phyloP scores from a whole-genome alignment of 1,140 invertebrate genomes.

The Choristoneura fumiferana region DNA sequence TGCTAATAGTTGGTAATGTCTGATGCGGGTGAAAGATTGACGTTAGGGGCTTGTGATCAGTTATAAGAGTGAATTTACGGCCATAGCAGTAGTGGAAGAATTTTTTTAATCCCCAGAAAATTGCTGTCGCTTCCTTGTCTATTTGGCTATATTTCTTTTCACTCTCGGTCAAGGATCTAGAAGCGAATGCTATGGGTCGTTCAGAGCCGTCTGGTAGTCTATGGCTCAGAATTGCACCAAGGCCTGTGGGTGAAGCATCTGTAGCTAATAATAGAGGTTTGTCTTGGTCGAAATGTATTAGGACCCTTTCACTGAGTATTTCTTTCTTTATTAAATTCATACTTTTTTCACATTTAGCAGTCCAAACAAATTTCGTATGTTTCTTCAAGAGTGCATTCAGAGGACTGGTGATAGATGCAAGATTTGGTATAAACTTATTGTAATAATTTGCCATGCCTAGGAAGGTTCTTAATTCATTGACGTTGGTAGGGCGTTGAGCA shows the following conservation, averaged over 20 bases:
- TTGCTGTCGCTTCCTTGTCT: neutral
- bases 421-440: slow-evolving; percentile 39
- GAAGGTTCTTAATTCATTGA: slow-evolving; percentile 38
- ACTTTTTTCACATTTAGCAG: slow-evolving; percentile 29
- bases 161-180: neutral
- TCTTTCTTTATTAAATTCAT: slow-evolving; percentile 35
- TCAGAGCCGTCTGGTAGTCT: slow-evolving; percentile 13
- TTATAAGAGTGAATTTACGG: slow-evolving; percentile 57
- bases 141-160: slow-evolving; percentile 3
- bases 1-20: slow-evolving; percentile 38
- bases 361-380: slow-evolving; percentile 31
- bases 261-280: slow-evolving; percentile 48
- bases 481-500: slow-evolving; percentile 4
- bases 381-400: slow-evolving; percentile 38
- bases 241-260: slow-evolving; percentile 56
- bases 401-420: slow-evolving; percentile 23
- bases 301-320: slow-evolving; percentile 31
- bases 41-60: slow-evolving; percentile 72
- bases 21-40: slow-evolving; percentile 58
- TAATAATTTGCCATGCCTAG: slow-evolving; percentile 44
- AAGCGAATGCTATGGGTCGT: slow-evolving; percentile 26
- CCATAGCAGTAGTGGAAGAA: neutral
- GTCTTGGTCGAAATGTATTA: slow-evolving; percentile 53
- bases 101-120: neutral
- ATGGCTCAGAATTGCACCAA: slow-evolving; percentile 34